Conservation (phyloP, 2,797 vertebrate species). For the Schizopygopsis malacanthus region DNA sequence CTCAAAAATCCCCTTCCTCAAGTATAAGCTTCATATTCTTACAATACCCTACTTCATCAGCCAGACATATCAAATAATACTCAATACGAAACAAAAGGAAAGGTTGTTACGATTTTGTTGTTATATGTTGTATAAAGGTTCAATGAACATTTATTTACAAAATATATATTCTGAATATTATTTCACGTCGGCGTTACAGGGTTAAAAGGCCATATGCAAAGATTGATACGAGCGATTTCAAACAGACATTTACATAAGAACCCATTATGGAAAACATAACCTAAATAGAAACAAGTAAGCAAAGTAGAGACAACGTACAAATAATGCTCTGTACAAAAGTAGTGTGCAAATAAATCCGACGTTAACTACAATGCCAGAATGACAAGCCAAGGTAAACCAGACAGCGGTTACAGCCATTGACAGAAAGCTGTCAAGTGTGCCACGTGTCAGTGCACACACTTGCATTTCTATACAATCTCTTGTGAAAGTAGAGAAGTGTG, state of each 20-base stretch:
- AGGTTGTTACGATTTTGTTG: background rate
- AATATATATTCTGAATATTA: background rate
- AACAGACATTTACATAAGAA: background rate
- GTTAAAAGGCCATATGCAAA: background rate
- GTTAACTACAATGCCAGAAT: background rate
- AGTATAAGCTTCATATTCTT: background rate
- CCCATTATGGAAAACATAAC: background rate
- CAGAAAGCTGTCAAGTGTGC: constrained; percentile 23
- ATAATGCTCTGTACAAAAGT: background rate
- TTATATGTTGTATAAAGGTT: background rate
- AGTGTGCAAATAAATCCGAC: background rate
- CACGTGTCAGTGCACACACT: constrained; percentile 25
- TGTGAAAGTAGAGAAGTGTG: background rate
- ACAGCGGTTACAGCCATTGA: background rate
- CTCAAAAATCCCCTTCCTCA: background rate
- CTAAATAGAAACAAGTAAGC: background rate
- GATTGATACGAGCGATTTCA: background rate
- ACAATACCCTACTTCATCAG: background rate
- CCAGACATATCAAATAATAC: background rate
- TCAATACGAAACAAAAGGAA: background rate
- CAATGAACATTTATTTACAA: background rate
- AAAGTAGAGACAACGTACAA: background rate
- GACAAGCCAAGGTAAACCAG: background rate
- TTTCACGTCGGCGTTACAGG: background rate
- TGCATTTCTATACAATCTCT: background rate